Percentiles rank a stretch among this genome's conserved stretches.
These are phyloP conservation scores for Ophioninae sp. DNA, from an alignment of 2,888 invertebrate genomes.

Conservation along the genomic window DNA sequence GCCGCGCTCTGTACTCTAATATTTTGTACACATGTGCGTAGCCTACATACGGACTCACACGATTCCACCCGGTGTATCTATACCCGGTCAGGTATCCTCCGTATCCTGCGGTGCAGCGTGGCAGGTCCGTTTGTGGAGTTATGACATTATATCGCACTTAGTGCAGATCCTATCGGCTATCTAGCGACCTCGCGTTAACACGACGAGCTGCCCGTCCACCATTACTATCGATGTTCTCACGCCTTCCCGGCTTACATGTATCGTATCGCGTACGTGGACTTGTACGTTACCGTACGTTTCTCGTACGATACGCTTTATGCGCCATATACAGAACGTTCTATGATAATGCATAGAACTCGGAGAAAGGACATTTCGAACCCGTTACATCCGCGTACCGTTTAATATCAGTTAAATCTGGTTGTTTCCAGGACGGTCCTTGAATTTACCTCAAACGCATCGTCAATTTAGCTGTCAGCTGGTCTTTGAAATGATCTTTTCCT, in stretches of 20 bases:
- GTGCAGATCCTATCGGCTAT: slow-evolving; percentile 73
- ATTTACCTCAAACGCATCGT: not conserved
- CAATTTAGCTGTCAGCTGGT: not conserved
- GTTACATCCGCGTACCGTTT: not conserved
- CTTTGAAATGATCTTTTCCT: not conserved
- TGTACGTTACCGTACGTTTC: slow-evolving; percentile 1
- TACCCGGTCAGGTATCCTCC: slow-evolving; percentile 19
- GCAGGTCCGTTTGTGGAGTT: slow-evolving; percentile 71
- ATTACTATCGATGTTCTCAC: slow-evolving; percentile 76
- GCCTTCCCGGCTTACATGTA: slow-evolving; percentile 69
- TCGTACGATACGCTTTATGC: slow-evolving; percentile 18
- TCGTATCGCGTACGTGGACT: slow-evolving; percentile 10
- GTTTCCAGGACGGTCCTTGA: not conserved
- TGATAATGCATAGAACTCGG: not conserved
- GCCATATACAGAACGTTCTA: slow-evolving; percentile 11
- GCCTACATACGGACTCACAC: not conserved
- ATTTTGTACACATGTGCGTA: not conserved
- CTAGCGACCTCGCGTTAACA: slow-evolving; percentile 65
- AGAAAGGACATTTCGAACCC: not conserved
- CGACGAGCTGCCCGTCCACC: slow-evolving; percentile 74
- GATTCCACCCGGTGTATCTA: slow-evolving; percentile 12
- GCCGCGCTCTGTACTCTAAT: not conserved
- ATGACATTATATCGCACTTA: slow-evolving; percentile 76
- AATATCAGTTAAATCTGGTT: not conserved
- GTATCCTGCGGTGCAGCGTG: slow-evolving; percentile 50